These are phyloP conservation scores for Parotocinclus haroldoi DNA, from an alignment of 2,797 vertebrate species.

Conservation along the genomic window DNA sequence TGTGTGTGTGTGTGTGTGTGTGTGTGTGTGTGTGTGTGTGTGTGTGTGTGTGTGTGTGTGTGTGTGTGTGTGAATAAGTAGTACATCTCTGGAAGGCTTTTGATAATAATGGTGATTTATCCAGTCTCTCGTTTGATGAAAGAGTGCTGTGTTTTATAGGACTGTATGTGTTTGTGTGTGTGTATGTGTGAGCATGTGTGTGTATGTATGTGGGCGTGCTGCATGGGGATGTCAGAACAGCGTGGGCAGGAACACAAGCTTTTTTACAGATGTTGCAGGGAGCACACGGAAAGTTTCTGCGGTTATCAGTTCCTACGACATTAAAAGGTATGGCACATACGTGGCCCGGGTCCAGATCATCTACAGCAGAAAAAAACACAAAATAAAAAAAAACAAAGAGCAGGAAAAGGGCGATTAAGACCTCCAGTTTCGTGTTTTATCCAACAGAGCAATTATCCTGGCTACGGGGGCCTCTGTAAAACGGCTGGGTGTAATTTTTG, in stretches of 20 bases:
- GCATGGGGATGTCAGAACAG: constrained; percentile 43
- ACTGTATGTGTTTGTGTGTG: constrained; percentile 16
- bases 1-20: too few relatives aligned
- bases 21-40: too few relatives aligned
- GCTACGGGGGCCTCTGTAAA: constrained; percentile 20
- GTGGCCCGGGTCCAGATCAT: constrained; percentile 53
- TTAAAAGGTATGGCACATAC: constrained; percentile 68
- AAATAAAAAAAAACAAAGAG: constrained; percentile 3
- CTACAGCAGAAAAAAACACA: constrained; percentile 24
- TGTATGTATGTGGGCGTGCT: constrained; percentile 24
- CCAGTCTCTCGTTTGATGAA: too few relatives aligned
- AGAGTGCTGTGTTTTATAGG: too few relatives aligned
- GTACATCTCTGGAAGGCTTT: too few relatives aligned
- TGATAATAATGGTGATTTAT: too few relatives aligned
- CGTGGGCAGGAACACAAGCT: constrained; percentile 71
- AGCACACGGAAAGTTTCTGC: constrained; percentile 82
- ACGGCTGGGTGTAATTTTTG: constrained; percentile 15
- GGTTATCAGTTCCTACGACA: constrained; percentile 66
- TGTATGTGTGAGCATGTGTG: constrained; percentile 45
- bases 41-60: too few relatives aligned
- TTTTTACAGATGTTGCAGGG: constrained; percentile 72
- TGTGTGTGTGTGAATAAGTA: too few relatives aligned
- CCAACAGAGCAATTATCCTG: constrained; percentile 41
- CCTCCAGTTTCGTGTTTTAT: constrained; percentile 38
- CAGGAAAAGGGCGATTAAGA: constrained; percentile 19